phyloP scores from a whole-genome alignment of 2,888 invertebrate genomes.

The Himalopsyche tibetana region DNA sequence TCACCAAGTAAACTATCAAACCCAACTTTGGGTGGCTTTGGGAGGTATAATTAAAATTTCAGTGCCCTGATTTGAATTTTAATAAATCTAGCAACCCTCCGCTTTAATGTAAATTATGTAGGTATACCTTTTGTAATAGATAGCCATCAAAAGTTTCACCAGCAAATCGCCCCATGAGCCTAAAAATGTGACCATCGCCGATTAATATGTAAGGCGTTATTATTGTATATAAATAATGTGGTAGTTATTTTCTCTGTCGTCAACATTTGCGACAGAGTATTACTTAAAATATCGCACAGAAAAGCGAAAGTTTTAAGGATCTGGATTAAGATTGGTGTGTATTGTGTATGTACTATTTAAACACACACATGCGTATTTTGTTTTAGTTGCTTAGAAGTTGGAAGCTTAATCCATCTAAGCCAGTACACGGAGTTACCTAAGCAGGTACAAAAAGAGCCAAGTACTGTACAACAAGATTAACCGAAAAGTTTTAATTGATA shows the following conservation, averaged over 20 bases:
- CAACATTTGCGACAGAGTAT: background rate
- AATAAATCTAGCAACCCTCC: too few species aligned
- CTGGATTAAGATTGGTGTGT: background rate
- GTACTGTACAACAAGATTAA: conserved; percentile 51
- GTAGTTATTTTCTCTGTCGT: background rate
- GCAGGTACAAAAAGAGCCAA: conserved; percentile 14
- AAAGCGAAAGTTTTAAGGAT: conserved; percentile 23
- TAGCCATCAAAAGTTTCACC: too few species aligned
- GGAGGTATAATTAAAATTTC: too few species aligned
- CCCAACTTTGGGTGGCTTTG: too few species aligned
- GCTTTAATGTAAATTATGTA: too few species aligned
- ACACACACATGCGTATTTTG: conserved; percentile 1
- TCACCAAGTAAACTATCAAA: too few species aligned
- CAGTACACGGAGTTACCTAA: conserved; percentile 19
- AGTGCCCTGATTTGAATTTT: too few species aligned
- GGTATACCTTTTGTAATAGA: too few species aligned
- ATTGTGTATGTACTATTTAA: conserved; percentile 29
- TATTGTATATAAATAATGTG: too few species aligned
- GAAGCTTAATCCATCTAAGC: conserved; percentile 24
- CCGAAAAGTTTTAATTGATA: conserved; percentile 62
- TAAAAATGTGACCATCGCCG: too few species aligned
- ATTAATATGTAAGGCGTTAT: too few species aligned
- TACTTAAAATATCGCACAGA: conserved; percentile 1
- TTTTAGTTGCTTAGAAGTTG: conserved; percentile 16
- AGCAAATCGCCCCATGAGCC: too few species aligned